phyloP scores from a whole-genome alignment of 2,888 invertebrate species.

The Pardosa pseudoannulata region DNA sequence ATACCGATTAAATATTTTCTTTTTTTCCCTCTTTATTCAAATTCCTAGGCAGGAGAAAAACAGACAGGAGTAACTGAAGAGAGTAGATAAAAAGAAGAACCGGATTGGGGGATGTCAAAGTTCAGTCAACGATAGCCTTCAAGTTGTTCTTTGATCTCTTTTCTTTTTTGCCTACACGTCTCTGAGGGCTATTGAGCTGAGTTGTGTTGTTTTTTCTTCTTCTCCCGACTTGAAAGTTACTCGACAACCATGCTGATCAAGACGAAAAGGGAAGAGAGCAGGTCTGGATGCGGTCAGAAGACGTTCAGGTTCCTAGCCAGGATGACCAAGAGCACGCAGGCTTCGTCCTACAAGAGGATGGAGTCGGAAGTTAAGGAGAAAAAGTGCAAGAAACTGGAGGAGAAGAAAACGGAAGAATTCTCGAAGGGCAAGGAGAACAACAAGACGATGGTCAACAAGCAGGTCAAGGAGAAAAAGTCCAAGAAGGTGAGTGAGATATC shows the following conservation, averaged over 20 bases:
- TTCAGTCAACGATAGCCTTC: constrained; percentile 21
- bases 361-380: constrained; percentile 31
- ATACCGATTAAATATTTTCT: background rate
- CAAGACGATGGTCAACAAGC: background rate
- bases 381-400: constrained; percentile 11
- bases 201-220: constrained; percentile 4
- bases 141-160: constrained; percentile 32
- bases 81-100: background rate
- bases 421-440: constrained; percentile 1
- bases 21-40: background rate
- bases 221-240: background rate
- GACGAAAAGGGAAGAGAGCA: constrained; percentile 26
- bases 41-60: background rate
- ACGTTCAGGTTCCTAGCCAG: constrained; percentile 36
- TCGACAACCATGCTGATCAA: constrained; percentile 33
- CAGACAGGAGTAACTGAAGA: background rate
- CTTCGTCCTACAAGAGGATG: constrained; percentile 50
- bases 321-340: constrained; percentile 33
- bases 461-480: constrained; percentile 50
- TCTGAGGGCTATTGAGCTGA: no score
- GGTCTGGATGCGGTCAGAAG: constrained; percentile 16
- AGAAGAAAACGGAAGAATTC: constrained; percentile 6
- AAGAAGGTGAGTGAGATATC: constrained; percentile 35
- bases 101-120: constrained; percentile 13
- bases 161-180: background rate